Conservation (phyloP, 2,113 vertebrate genomes). For the Furnarius figulus region DNA sequence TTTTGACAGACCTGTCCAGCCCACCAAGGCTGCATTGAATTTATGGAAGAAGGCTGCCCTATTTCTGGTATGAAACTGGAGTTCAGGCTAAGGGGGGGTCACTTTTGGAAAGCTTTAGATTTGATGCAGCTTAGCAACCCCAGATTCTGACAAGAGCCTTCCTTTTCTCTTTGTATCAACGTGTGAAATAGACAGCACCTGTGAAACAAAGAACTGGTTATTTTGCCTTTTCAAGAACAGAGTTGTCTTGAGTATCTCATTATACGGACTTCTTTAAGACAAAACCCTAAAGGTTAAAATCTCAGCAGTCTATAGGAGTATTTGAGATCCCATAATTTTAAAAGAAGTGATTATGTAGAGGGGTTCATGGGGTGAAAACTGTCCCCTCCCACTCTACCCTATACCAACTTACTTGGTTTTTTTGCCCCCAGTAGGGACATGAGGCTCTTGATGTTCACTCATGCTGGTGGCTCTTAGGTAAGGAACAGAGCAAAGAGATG, state of each 20-base stretch:
- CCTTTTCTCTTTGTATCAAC: not conserved
- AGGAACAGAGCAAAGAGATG: not conserved
- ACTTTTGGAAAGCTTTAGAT: not conserved
- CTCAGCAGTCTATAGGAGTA: not conserved
- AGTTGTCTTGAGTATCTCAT: not conserved
- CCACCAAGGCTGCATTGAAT: not conserved
- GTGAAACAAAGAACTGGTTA: not conserved
- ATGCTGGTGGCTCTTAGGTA: not conserved
- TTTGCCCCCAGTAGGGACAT: not conserved
- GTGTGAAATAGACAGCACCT: not conserved
- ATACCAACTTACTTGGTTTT: not conserved
- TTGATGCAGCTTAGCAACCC: not conserved
- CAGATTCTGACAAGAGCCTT: rapidly evolving
- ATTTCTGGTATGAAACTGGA: not conserved
- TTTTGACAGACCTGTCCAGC: not conserved
- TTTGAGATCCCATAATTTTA: not conserved
- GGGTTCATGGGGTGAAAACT: not conserved
- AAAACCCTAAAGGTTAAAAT: not conserved
- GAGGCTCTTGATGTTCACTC: not conserved
- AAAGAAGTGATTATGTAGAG: not conserved
- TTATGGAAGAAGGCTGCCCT: not conserved
- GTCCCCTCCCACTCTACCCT: not conserved
- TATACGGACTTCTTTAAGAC: not conserved
- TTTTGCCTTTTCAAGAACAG: not conserved
- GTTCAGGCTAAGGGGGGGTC: not conserved